These are phyloP conservation scores for Mus minutoides DNA, from an alignment of 2,797 vertebrate genomes.

Conservation along the genomic window DNA sequence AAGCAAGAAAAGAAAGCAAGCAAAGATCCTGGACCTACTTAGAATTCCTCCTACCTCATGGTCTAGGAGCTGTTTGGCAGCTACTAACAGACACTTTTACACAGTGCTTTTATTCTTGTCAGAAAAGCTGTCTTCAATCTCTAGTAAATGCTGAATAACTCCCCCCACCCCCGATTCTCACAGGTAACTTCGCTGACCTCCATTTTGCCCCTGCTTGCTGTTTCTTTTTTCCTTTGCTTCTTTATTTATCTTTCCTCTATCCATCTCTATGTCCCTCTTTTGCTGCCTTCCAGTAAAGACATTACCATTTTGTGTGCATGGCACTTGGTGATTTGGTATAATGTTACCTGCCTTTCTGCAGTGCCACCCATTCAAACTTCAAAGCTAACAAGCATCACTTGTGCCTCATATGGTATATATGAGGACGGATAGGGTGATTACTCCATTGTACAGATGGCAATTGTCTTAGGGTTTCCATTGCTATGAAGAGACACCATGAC, in stretches of 20 bases:
- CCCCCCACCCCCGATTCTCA: not conserved
- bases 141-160: not conserved
- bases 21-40: not conserved
- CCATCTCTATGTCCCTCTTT: not conserved
- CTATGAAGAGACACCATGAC: not conserved
- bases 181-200: not conserved
- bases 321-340: constrained; percentile 60
- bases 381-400: constrained; percentile 55
- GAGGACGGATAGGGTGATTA: not conserved
- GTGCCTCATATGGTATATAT: not conserved
- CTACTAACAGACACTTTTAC: not conserved
- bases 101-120: not conserved
- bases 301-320: not conserved
- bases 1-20: not conserved
- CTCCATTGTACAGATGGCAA: constrained; percentile 55
- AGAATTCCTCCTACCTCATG: not conserved
- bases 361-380: constrained; percentile 47
- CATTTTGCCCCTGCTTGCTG: not conserved
- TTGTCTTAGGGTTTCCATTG: not conserved
- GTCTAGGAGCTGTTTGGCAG: not conserved
- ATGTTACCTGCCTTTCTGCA: constrained; percentile 29
- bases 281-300: constrained; percentile 37
- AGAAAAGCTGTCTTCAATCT: not conserved
- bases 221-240: not conserved
- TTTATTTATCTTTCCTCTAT: not conserved